Base-by-base conservation (phyloP, 2,113 vertebrate genomes). In the Corydoras maculifer region DNA sequence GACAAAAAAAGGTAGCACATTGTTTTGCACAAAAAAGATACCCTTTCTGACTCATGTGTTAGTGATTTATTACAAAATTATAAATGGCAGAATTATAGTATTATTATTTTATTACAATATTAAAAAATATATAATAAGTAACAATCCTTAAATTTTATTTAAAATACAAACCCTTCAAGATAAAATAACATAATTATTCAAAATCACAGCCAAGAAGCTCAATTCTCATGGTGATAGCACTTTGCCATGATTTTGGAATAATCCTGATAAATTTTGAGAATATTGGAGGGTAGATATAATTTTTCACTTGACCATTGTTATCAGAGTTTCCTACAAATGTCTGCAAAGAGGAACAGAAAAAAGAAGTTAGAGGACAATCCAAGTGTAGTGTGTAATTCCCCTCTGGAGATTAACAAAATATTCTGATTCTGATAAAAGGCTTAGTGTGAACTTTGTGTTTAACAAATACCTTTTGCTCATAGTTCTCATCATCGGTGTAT, bases 161-260 rank as follows among this genome's bases (percentile, higher is more conserved):
- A 25, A 25, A 25, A 55, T 13, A 13, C 53, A 13, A 51, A 51
- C 11, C 7, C 53, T 51, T 8, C 5, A 68, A 25, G 9, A 43
- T 14, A 64, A 10, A 65, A 62, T 4, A 18, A 10, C 30, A 31
- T 75, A 8, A 48, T 87, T 81, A 91, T 78, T 90, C 86, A 82
- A 90, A 86, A 81, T 94, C 90, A 85, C 96, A 99, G 76, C 97
- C 97, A 59, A 94, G 92, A 49, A 99, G 87, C 64, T 98, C 97
- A 4, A 95, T 29, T n/a, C 96, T 92, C 84, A 99, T 88, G 10
- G 91, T 93, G 82, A 96, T 94, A 54, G 86, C 84, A 8, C 81
- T 80, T 70, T 83, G 85, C 96, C 96, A 99, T 0, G 74, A 89
- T 76, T 81, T 91, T 13, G 96, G 97, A 77, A 94, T 69, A 78